A percentile compares a stretch with the other conserved stretches of the same genome.
Conservation (phyloP, 1,140 invertebrate species). For the Camponotus floridanus region DNA sequence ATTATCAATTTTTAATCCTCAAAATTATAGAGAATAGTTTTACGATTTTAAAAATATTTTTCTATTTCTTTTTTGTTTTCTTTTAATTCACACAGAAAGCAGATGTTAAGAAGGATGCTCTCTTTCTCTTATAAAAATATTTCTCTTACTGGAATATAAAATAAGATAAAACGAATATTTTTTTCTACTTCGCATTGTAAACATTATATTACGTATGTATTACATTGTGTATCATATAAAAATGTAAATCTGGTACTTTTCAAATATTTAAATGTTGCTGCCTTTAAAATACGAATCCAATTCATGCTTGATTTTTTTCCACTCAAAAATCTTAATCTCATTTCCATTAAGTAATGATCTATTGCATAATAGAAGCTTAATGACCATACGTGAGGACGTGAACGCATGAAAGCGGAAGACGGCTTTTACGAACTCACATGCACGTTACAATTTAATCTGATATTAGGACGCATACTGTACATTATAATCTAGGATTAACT, state of each 20-base stretch:
- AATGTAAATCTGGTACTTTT: neutral
- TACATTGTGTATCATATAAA: neutral
- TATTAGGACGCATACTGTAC: conserved; percentile 66
- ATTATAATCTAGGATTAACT: conserved; percentile 72
- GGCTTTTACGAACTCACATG: conserved; percentile 28
- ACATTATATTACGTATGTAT: neutral
- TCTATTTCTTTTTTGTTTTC: neutral
- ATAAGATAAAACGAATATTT: neutral
- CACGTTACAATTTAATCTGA: conserved; percentile 70
- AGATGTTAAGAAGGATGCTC: neutral
- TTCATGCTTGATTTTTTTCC: neutral
- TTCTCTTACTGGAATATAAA: neutral
- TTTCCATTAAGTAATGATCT: conserved; percentile 35
- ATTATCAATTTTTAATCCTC: neutral
- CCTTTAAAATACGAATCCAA: neutral
- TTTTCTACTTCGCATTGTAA: neutral
- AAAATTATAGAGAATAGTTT: neutral
- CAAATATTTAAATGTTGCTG: neutral
- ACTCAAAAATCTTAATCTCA: neutral
- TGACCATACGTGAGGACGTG: conserved; percentile 7
- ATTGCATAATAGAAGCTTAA: conserved; percentile 52
- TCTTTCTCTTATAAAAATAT: neutral
- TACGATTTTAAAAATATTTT: neutral
- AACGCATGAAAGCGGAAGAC: neutral
- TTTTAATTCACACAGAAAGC: conserved; percentile 6